Evolutionary conservation across 1,140 invertebrate species (phyloP), one percentile per base, ranked within the genome.

Genomic region (Anastrepha obliqua): DNA sequence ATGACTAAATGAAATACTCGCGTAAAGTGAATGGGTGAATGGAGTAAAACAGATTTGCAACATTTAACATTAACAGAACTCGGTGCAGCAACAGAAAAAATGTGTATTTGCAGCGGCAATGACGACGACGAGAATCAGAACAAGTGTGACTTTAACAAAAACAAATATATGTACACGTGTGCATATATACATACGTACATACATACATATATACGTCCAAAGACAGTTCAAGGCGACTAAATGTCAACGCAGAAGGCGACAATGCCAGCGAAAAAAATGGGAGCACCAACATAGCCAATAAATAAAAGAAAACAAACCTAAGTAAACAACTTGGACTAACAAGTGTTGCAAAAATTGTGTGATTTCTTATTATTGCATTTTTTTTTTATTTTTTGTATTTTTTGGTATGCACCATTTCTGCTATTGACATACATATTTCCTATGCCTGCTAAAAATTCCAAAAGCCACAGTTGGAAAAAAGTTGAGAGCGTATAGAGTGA

Each of bases 211-310:
- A 42, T n/a, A 15, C 67, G 67, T 74, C 44, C 67, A 74, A 44
- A 74, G 67, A 17, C 67, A 74, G 67, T 74, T 74, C 67, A 74
- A 74, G 67, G 67, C 67, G 44, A 74, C 39, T 74, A 42, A 74
- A 74, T 74, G 44, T 74, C 42, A 44, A 44, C 67, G 15, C 64
- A 67, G 29, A 67, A 29, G 67, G 67, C 42, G 67, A 47, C 67
- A 74, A 74, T 74, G 67, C n/a, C 67, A 74, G 42, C 3, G 42
- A 17, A 74, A 47, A 47, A 74, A 44, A 47, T 7, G 11, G 0
- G 44, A 74, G 39, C 6, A 74, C 51, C 6, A 70, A 70, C 11
- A 29, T 3, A 55, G 6, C 3, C 11, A 44, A 44, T 4, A 42
- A 42, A 20, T 39, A 29, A 0, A 67, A 0, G 11, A 67, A 67